Evolutionary conservation across 2,113 vertebrate species (phyloP).

Genomic region (Myiopsitta monachus): DNA sequence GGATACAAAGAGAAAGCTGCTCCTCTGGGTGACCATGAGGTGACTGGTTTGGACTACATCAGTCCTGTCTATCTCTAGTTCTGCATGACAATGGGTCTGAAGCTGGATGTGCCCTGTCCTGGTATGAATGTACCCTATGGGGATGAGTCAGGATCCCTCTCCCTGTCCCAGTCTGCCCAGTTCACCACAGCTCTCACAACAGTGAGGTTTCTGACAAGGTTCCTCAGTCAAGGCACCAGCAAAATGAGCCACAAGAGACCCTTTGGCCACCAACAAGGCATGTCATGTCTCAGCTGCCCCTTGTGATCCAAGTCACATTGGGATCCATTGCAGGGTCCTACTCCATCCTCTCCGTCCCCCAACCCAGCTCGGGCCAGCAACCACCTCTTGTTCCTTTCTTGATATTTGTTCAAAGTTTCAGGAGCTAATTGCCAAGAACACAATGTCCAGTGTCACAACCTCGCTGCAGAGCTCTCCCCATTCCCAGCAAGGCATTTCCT

Average conservation of each 20-base stretch:
- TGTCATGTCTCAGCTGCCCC: neutral
- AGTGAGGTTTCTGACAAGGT: neutral
- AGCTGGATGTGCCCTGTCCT: neutral
- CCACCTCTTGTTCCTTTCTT: neutral
- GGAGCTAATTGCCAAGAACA: constrained; percentile 46
- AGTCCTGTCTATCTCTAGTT: neutral
- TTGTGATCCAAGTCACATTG: accelerated
- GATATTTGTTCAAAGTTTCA: neutral
- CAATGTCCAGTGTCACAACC: constrained; percentile 18
- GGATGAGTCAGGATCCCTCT: neutral
- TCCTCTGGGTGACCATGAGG: neutral
- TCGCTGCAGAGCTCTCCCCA: neutral
- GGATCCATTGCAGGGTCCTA: neutral
- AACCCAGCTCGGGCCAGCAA: neutral
- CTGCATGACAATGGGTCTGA: neutral
- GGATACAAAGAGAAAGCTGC: neutral
- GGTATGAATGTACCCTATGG: neutral
- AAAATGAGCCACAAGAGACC: neutral
- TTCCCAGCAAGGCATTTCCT: constrained; percentile 57
- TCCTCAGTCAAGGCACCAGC: neutral
- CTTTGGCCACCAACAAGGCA: neutral
- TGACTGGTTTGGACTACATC: neutral
- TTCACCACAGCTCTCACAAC: neutral
- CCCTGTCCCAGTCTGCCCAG: neutral
- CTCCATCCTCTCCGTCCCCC: neutral